These are phyloP conservation scores for Tapirus terrestris DNA, from an alignment of 2,113 vertebrate species.

Conservation along the genomic window DNA sequence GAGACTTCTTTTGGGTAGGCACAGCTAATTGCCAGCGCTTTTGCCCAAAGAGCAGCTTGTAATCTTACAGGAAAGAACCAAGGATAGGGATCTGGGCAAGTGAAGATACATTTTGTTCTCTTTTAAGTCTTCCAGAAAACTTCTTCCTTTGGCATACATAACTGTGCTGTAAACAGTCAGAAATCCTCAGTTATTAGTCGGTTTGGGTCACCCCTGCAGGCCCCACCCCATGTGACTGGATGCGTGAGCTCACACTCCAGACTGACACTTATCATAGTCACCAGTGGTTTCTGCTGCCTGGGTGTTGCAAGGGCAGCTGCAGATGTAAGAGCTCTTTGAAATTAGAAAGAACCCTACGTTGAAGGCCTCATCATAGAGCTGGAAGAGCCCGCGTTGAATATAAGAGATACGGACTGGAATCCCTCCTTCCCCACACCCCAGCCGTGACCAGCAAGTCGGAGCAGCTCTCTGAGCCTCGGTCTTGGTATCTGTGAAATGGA, in stretches of 20 bases:
- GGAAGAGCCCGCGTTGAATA: neutral
- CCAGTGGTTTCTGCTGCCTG: fast-evolving
- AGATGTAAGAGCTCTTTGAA: too few species aligned
- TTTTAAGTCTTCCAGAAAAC: neutral
- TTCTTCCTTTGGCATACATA: fast-evolving
- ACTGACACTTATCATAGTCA: fast-evolving
- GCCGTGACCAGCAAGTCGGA: fast-evolving
- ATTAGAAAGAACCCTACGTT: fast-evolving
- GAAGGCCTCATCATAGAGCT: fast-evolving
- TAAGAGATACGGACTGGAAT: fast-evolving
- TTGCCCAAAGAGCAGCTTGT: neutral
- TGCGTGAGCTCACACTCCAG: fast-evolving
- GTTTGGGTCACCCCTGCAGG: fast-evolving
- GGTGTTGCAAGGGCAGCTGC: fast-evolving
- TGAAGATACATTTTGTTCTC: fast-evolving
- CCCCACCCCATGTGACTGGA: fast-evolving
- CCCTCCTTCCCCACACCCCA: neutral
- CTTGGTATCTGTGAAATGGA: neutral
- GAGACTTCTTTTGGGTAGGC: neutral
- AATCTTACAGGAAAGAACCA: fast-evolving
- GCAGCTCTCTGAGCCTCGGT: fast-evolving
- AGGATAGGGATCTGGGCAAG: fast-evolving
- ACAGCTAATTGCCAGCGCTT: fast-evolving
- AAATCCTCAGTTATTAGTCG: fast-evolving
- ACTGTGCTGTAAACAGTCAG: fast-evolving